Conservation (phyloP, 2,797 vertebrate species). For the Emys orbicularis region DNA sequence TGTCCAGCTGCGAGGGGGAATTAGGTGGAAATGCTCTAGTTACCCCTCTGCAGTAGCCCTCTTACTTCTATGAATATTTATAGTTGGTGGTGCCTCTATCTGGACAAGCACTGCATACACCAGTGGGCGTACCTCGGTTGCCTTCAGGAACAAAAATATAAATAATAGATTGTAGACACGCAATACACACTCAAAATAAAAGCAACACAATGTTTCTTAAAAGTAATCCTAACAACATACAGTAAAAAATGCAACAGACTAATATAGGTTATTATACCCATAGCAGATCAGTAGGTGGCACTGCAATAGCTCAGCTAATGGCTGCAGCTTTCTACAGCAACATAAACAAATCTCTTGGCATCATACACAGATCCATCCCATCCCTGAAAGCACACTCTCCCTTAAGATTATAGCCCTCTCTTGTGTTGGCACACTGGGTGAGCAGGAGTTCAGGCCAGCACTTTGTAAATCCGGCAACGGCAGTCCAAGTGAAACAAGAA, state of each 20-base stretch:
- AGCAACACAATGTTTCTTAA: neutral
- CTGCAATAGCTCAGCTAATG: neutral
- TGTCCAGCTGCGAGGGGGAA: neutral
- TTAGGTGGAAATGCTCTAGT: neutral
- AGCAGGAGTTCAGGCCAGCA: neutral
- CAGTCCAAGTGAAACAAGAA: neutral
- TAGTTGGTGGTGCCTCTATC: neutral
- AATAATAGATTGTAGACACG: neutral
- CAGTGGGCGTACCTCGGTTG: neutral
- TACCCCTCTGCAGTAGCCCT: neutral
- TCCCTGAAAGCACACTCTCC: neutral
- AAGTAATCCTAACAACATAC: neutral
- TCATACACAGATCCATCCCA: neutral
- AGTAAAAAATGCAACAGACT: neutral
- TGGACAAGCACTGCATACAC: neutral
- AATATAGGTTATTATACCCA: neutral
- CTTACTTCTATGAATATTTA: neutral
- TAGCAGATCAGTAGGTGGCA: neutral
- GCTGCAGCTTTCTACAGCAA: neutral
- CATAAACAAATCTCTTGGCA: neutral
- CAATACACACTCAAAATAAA: neutral
- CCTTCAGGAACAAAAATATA: neutral
- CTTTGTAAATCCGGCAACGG: neutral
- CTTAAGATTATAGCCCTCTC: neutral
- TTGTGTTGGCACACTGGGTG: neutral